Base-by-base conservation (phyloP, 2,797 vertebrate species). In the Oceanodroma leucorhoa region DNA sequence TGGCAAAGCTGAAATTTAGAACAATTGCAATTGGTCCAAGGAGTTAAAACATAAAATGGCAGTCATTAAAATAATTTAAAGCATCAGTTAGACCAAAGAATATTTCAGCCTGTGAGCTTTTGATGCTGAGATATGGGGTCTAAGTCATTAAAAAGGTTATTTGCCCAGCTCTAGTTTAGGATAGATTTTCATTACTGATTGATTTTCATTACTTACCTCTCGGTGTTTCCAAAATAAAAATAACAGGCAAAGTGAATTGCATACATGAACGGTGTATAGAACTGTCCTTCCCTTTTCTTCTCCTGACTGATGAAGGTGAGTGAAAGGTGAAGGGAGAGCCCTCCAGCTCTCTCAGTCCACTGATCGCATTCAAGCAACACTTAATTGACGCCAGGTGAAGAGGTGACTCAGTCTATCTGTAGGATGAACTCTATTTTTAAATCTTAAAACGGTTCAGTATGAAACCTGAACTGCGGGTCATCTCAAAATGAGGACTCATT, bases 31-130 rank as follows among this genome's bases (percentile, higher is more conserved):
- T 69, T 46, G 30, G 55, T 32, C 62, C 36, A 82, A 72, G 46
- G 83, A 92, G 48, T 77, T 87, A 73, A 94, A 91, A 64, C 45
- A 57, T 21, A 76, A 91, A 93, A 78, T 73, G 43, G 9, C 11
- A 64, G 21, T 77, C 51, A 64, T 64, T 89, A 93, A 93, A 93
- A 76, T 82, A 69, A 86, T 72, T 75, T 83, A 32, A 88, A 91
- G n/a, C 12, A 6, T 67, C 38, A 36, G 41, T 91, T 57, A 65
- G 48, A 77, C 27, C 1, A 4, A 72, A 80, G 45, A 86, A 26
- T 27, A 26, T 95, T 88, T 88, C 62, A 84, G 34, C 43, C 48
- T 62, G 18, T 23, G 15, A 83, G 51, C 27, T 72, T 91, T 86
- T 0, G 2, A 3, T 50, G 45, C 43, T 83, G 58, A 62, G 17